Percentiles rank a stretch among this genome's conserved stretches.
These are phyloP conservation scores for Cyrtodaria siliqua DNA, from an alignment of 2,888 invertebrate species.

Conservation along the genomic window DNA sequence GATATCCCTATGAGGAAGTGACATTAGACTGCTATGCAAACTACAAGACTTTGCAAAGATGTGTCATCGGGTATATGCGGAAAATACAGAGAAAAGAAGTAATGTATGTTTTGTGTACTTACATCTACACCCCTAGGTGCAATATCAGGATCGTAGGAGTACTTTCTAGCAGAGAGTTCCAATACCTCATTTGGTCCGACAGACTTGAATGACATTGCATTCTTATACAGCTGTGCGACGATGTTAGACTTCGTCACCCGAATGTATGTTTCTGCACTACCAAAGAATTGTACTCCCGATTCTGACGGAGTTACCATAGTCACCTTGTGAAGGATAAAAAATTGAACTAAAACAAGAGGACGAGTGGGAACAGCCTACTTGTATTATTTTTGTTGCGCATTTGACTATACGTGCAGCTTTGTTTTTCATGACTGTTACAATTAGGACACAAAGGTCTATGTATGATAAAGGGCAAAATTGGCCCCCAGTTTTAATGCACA, in stretches of 20 bases:
- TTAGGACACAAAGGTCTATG: too few species aligned
- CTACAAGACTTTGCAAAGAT: too few species aligned
- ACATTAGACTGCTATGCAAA: too few species aligned
- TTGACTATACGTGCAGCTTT: too few species aligned
- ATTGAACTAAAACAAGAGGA: not conserved
- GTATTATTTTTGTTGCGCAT: too few species aligned
- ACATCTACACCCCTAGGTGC: conserved; percentile 63
- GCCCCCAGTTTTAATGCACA: too few species aligned
- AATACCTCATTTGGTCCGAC: conserved; percentile 70
- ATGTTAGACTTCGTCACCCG: conserved; percentile 80
- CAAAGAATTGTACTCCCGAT: conserved; percentile 48
- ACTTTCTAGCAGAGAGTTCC: conserved; percentile 77
- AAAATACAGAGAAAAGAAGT: too few species aligned
- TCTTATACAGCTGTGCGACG: conserved; percentile 78
- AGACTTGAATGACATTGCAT: conserved; percentile 66
- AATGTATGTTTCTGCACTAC: conserved; percentile 71
- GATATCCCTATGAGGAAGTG: too few species aligned
- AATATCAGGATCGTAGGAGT: conserved; percentile 85
- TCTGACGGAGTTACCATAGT: conserved; percentile 24
- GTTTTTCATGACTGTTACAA: too few species aligned
- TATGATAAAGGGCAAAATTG: too few species aligned
- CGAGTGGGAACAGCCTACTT: not conserved
- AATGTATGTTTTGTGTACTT: conserved; percentile 24
- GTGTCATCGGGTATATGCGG: too few species aligned
- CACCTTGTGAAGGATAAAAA: conserved; percentile 18